Base-by-base conservation (phyloP, 1,140 invertebrate species). In the Diorhabda carinulata region DNA sequence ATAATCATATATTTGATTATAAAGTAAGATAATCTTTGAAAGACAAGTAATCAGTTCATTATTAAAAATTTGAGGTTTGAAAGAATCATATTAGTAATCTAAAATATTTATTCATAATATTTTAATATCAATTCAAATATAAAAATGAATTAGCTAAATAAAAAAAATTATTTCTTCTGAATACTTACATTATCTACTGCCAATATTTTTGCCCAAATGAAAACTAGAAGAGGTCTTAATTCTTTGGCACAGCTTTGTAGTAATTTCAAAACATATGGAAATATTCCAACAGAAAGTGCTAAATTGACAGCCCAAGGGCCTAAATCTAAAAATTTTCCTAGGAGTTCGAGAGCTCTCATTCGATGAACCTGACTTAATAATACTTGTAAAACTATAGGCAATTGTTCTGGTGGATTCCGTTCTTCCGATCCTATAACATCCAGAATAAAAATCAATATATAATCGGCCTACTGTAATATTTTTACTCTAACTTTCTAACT, bases 151-250 rank as follows among this genome's bases (percentile, higher is more conserved):
- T 25, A 25, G 25, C 25, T 1, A 25, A 25, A 25, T 25, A 25
- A 25, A 25, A 25, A 25, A 25, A 25, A 25, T 25, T 25, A 25
- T 25, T 25, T 25, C 25, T 25, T 25, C 59, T 40, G 9, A 43
- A 61, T 61, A 87, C 88, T 87, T 82, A 96, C 95, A 82, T 90
- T 91, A 82, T 99, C 98, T 7, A 99, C 95, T 67, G 97, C 96
- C 61, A 99, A 84, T 74, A 99, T 98, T 86, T 99, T 99, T 4
- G 98, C 96, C 98, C 98, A 99, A 73, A 99, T 98, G 79, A 98
- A 98, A 43, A 99, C 95, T 62, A 99, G 86, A 52, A 97, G 85
- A 6, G 96, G 93, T 45, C 96, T 85, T 66, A 99, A 83, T 82
- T 99, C 97, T 74, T 89, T 88, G 2, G 95, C 95, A 72, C 92